These are phyloP conservation scores for Melinaea marsaeus DNA, from an alignment of 2,888 invertebrate genomes.

Conservation along the genomic window DNA sequence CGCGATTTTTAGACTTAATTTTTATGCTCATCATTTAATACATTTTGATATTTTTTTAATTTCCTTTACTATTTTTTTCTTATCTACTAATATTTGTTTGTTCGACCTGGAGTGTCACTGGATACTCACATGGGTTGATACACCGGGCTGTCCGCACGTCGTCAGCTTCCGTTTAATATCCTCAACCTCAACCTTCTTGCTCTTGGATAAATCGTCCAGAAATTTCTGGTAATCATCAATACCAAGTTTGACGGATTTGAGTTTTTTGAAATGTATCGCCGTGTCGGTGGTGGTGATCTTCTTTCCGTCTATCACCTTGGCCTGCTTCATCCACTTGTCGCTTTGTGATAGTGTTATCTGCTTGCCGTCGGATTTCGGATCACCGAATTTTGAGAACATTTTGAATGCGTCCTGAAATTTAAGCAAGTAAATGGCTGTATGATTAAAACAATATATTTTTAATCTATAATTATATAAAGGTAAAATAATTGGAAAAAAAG, in stretches of 20 bases:
- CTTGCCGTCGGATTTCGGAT: constrained; percentile 90
- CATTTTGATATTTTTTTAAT: no score
- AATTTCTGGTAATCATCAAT: constrained; percentile 90
- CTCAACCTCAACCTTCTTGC: constrained; percentile 86
- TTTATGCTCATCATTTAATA: no score
- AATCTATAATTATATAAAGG: no score
- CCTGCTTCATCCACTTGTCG: constrained; percentile 97
- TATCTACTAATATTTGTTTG: no score
- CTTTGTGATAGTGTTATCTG: constrained; percentile 91
- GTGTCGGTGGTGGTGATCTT: constrained; percentile 94
- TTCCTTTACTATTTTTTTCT: no score
- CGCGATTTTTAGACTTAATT: no score
- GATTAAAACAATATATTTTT: no score
- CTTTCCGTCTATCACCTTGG: constrained; percentile 87
- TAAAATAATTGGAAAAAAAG: no score
- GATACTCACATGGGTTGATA: constrained; percentile 61
- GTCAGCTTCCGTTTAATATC: constrained; percentile 90
- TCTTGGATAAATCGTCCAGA: constrained; percentile 90
- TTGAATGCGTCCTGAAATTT: constrained; percentile 83
- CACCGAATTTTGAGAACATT: constrained; percentile 91
- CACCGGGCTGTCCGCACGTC: constrained; percentile 87
- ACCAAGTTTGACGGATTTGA: constrained; percentile 87
- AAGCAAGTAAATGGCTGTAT: constrained; percentile 8
- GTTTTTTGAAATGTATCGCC: constrained; percentile 92
- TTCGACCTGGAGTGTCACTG: no score